Evolutionary conservation across 2,797 vertebrate species (phyloP), one percentile per base, ranked within the genome.

Genomic region (Oreonectes daqikongensis): DNA sequence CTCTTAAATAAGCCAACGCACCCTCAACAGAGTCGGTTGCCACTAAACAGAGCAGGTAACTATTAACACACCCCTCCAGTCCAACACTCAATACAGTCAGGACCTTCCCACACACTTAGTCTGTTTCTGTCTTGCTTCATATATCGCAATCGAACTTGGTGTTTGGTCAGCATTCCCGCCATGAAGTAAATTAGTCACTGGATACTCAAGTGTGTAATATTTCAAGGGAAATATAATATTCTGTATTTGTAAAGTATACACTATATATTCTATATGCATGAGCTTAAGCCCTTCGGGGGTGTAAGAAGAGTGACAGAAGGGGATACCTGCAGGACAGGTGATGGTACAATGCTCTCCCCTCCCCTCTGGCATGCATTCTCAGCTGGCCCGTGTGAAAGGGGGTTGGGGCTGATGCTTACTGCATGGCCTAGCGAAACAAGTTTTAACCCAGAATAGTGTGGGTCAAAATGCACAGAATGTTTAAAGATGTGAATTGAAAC

Each of bases 21-120:
- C 85, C 68, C 86, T 85, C 85, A 72, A 60, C 60, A 69, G 9
- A 52, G 24, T 67, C 66, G 83, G 91, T 92, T 92, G 90, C 90
- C 88, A 92, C 68, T 50, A 90, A 92, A 92, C 91, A 92, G 50
- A 70, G 64, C 68, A 12, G 64, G 83, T 88, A 87, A 90, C 84
- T 18, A 89, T 69, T 53, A 79, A 77, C 26, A 44, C 70, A 74
- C 72, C 30, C 17, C 26, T 52, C 55, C 0, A 3, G 50, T 35
- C 24, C 46, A 22, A 57, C 6, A 63, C 44, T 82, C 15, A 79
- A 53, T 5, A 24, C 24, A 53, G 15, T 52, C 11, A 50, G 26
- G n/a, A 60, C 20, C 20, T 32, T 66, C 64, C 61, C 61, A 57
- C 50, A 67, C 26, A 67, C 10, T 2, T 17, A 42, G 38, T 2